Conservation (phyloP, 2,797 vertebrate species). For the Falco columbarius region DNA sequence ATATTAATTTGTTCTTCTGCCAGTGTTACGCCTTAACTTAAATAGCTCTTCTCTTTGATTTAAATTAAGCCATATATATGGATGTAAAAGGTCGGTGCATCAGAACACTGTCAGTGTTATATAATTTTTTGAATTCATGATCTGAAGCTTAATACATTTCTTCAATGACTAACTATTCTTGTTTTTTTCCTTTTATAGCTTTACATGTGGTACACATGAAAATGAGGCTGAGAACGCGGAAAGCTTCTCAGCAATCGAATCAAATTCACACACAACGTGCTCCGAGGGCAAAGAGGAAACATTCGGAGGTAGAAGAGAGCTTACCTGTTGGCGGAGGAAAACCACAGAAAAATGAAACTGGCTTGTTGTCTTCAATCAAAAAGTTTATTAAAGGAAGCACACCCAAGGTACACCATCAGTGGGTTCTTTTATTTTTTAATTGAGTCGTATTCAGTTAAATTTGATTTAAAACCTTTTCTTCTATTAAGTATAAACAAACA, state of each 20-base stretch:
- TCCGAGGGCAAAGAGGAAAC: conserved; percentile 91
- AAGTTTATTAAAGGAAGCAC: conserved; percentile 96
- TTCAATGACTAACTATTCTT: neutral
- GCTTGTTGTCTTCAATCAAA: conserved; percentile 94
- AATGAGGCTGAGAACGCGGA: conserved; percentile 99
- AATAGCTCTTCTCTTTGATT: neutral
- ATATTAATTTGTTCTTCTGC: neutral
- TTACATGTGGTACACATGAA: conserved; percentile 90
- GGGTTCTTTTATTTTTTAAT: neutral
- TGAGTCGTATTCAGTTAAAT: rapidly evolving
- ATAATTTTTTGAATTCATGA: neutral
- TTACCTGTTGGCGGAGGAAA: conserved; percentile 84
- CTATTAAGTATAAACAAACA: neutral
- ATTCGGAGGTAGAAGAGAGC: conserved; percentile 90
- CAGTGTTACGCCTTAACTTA: neutral
- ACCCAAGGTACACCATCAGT: conserved; percentile 83
- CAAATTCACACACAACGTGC: conserved; percentile 83
- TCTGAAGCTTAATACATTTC: neutral
- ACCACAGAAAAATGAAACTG: conserved; percentile 90
- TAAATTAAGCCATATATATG: neutral
- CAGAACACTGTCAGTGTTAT: neutral
- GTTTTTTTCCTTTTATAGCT: conserved; percentile 70
- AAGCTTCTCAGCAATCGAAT: conserved; percentile 92
- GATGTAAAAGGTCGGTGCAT: neutral
- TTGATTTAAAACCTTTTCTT: neutral